Evolutionary conservation across 2,113 vertebrate genomes (phyloP), one percentile per base, ranked within the genome.

Genomic region (Eulemur rufifrons): DNA sequence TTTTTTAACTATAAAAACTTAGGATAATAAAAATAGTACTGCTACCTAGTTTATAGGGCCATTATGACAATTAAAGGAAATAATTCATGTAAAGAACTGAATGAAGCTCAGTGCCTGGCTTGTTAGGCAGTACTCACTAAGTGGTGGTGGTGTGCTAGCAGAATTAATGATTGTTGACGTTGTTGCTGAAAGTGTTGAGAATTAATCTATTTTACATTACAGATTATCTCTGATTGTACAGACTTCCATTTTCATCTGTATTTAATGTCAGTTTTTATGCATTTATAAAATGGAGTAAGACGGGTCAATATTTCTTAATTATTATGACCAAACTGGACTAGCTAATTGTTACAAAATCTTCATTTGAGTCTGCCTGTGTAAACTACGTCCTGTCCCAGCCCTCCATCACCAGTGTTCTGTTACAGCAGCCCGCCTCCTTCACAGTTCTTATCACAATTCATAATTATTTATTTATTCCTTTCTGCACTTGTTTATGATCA

Each of bases 1-100:
- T 95, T 90, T 42, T 83, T 92, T 68, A 93, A 6, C 80, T 66
- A 20, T 21, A 83, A 59, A 85, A 94, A 94, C 66, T 54, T 68
- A 52, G 32, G 64, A n/a, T 54, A 73, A 91, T 88, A 85, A 64
- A 82, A 66, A 50, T 86, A 59, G 27, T 15, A 39, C 21, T 18
- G 14, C 32, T 64, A 45, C 37, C 56, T 87, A 45, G 69, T 64
- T 34, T 77, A 21, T 61, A 78, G 74, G 74, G 18, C 61, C 78
- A 8, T n/a, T 81, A 1, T 0, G 17, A 8, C 64, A 52, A 47
- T 42, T 83, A 52, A 83, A 82, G 78, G 91, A 92, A 64, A 32
- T 64, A 66, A 71, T n/a, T 76, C 29, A 7, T 29, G 1, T 92
- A 18, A 66, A 81, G 77, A 63, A 80, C 77, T 39, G 9, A 73